These are phyloP conservation scores for Sesamia inferens DNA, from an alignment of 2,888 invertebrate genomes.

Conservation along the genomic window DNA sequence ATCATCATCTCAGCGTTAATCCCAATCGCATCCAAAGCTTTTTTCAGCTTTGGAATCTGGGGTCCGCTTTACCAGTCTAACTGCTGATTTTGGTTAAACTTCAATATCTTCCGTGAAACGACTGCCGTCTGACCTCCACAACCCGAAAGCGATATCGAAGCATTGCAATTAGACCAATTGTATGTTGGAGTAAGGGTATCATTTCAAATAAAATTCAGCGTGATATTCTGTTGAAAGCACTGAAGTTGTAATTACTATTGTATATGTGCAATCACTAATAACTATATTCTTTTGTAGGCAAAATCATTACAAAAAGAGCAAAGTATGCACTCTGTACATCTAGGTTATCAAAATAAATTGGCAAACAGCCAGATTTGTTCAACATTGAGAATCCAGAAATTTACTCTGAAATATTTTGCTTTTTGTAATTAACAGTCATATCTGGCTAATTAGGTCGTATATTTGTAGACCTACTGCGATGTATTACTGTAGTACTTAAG, in stretches of 20 bases:
- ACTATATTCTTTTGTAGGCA: no score
- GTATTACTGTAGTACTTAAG: neutral
- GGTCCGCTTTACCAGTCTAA: no score
- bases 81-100: no score
- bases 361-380: constrained; percentile 45
- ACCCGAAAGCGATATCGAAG: no score
- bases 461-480: constrained; percentile 1
- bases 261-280: no score
- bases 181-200: neutral
- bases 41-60: neutral
- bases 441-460: constrained; percentile 19
- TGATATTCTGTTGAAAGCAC: neutral
- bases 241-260: no score
- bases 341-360: constrained; percentile 57
- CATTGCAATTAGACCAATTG: no score
- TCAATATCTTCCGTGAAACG: no score
- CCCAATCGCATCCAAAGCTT: constrained; percentile 2
- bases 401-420: constrained; percentile 22
- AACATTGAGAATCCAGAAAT: constrained; percentile 34
- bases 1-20: no score
- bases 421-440: constrained; percentile 24
- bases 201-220: neutral
- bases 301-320: constrained; percentile 34
- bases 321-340: constrained; percentile 34
- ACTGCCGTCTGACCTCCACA: no score